A percentile compares a stretch with the other conserved stretches of the same genome.
Evolutionary conservation across 2,888 invertebrate genomes (phyloP).

Genomic region (Liodrosophila aerea): DNA sequence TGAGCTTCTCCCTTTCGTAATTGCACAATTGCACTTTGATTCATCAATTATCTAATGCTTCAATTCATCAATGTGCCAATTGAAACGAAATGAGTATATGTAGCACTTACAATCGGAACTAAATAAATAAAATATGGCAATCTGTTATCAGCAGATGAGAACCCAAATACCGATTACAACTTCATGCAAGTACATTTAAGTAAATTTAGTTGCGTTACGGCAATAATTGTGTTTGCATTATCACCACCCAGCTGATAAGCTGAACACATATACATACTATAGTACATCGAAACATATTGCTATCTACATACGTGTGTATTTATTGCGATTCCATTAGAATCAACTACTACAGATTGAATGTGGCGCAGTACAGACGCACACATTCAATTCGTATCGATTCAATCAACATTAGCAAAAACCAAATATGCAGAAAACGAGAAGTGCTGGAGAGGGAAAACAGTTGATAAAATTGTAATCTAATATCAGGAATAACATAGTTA

Average conservation of each 20-base stretch:
- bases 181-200: constrained; percentile 19
- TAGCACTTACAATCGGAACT: constrained; percentile 23
- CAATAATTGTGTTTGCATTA: constrained; percentile 69
- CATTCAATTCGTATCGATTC: constrained; percentile 20
- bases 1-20: no score
- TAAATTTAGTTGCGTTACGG: constrained; percentile 47
- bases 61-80: constrained; percentile 1
- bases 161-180: constrained; percentile 48
- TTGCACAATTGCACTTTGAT: constrained; percentile 17
- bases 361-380: no score
- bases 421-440: not conserved
- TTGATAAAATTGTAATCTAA: no score
- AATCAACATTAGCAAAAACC: constrained; percentile 27
- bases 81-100: not conserved
- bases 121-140: constrained; percentile 22
- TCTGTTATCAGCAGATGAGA: constrained; percentile 31
- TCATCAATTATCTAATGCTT: constrained; percentile 23
- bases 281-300: constrained; percentile 40
- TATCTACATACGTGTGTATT: constrained; percentile 40
- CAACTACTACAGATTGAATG: constrained; percentile 42
- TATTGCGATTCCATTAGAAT: constrained; percentile 57
- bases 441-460: no score
- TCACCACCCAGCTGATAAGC: constrained; percentile 55
- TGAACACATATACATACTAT: no score
- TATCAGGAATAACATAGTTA: no score